These are phyloP conservation scores for Ectemnius lituratus DNA, from an alignment of 2,888 invertebrate species.

Conservation along the genomic window DNA sequence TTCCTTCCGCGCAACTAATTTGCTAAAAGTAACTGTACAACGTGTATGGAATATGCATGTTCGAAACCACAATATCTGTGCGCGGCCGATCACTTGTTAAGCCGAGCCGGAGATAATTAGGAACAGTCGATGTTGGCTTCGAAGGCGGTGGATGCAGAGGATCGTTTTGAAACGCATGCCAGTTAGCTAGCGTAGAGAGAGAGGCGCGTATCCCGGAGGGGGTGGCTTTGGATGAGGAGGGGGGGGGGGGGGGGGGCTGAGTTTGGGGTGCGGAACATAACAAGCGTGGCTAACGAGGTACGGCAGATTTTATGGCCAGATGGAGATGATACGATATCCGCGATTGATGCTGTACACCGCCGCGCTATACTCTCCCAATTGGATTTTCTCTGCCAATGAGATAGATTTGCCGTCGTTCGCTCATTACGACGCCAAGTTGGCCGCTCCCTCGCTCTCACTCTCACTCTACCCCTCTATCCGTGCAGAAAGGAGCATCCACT, in stretches of 20 bases:
- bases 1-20: too few relatives aligned
- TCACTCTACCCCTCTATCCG: slow-evolving; percentile 19
- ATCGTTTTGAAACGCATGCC: slow-evolving; percentile 40
- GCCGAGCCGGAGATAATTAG: slow-evolving; percentile 71
- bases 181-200: slow-evolving; percentile 6
- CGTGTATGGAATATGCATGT: slow-evolving; percentile 22
- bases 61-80: slow-evolving; percentile 14
- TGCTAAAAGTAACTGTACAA: slow-evolving; percentile 25
- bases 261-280: slow-evolving; percentile 70
- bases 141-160: slow-evolving; percentile 34
- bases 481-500: slow-evolving; percentile 16
- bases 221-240: neutral
- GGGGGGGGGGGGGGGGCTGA: slow-evolving; percentile 21
- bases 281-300: slow-evolving; percentile 76
- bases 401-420: slow-evolving; percentile 50
- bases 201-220: neutral
- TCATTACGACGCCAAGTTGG: slow-evolving; percentile 46
- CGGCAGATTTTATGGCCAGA: slow-evolving; percentile 75
- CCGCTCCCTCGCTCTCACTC: neutral
- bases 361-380: slow-evolving; percentile 33
- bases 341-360: slow-evolving; percentile 69
- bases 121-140: slow-evolving; percentile 58
- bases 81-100: slow-evolving; percentile 63
- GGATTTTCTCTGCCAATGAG: slow-evolving; percentile 48
- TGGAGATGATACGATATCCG: slow-evolving; percentile 74